Conservation (phyloP, 1,140 invertebrate genomes). For the Micrasema minimum region DNA sequence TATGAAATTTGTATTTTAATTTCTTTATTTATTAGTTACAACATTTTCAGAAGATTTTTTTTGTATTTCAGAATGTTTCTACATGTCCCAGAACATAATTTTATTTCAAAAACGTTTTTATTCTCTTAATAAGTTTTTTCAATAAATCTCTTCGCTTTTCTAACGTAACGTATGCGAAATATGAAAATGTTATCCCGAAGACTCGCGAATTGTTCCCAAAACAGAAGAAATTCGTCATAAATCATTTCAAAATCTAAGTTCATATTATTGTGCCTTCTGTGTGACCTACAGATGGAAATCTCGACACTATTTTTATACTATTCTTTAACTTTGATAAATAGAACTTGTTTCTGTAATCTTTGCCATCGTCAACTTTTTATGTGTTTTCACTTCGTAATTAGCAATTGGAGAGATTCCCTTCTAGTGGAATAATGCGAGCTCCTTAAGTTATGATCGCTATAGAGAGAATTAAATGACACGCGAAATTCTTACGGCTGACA, state of each 20-base stretch:
- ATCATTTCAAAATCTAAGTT: slow-evolving; percentile 13
- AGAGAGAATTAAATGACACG: slow-evolving; percentile 46
- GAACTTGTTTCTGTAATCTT: slow-evolving; percentile 15
- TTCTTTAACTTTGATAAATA: slow-evolving; percentile 8
- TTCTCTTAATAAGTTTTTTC: neutral
- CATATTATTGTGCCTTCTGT: slow-evolving; percentile 12
- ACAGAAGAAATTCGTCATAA: slow-evolving; percentile 21
- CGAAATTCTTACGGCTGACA: slow-evolving; percentile 44
- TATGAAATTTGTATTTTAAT: too few species aligned
- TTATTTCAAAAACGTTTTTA: too few species aligned
- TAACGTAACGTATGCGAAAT: slow-evolving; percentile 6
- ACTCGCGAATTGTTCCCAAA: slow-evolving; percentile 15
- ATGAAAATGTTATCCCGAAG: slow-evolving; percentile 7
- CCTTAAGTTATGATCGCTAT: slow-evolving; percentile 28
- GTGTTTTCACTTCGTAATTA: slow-evolving; percentile 23
- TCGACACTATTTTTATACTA: slow-evolving; percentile 21
- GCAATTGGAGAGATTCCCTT: slow-evolving; percentile 6
- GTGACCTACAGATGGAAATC: slow-evolving; percentile 20
- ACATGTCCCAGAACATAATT: too few species aligned
- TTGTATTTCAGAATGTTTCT: too few species aligned
- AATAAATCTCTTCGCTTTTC: neutral
- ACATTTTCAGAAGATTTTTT: too few species aligned
- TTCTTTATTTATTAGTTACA: too few species aligned
- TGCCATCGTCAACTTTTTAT: slow-evolving; percentile 18
- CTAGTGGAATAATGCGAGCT: neutral